Conservation (phyloP, 2,113 vertebrate species). For the Sturnira hondurensis region DNA sequence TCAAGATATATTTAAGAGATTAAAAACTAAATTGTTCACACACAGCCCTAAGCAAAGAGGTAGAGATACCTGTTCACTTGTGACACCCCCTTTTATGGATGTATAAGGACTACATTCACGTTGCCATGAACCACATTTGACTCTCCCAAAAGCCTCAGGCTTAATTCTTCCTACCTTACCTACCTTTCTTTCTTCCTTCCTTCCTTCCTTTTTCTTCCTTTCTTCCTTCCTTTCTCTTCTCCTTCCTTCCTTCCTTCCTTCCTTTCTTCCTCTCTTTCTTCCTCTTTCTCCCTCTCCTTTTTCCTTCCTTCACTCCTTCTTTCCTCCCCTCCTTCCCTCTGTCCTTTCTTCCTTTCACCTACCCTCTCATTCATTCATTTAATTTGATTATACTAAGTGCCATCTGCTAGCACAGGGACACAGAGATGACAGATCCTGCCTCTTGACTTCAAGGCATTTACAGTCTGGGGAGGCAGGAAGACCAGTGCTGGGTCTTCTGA, state of each 20-base stretch:
- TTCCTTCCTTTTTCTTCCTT: not conserved
- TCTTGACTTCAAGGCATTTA: not conserved
- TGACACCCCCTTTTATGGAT: not conserved
- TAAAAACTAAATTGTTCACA: not conserved
- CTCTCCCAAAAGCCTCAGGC: not conserved
- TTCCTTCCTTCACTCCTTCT: too few relatives aligned
- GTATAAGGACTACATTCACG: not conserved
- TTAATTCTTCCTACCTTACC: accelerated
- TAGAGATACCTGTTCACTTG: not conserved
- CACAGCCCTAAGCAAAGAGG: not conserved
- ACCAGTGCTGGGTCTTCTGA: not conserved
- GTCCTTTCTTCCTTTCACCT: not conserved
- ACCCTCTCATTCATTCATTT: not conserved
- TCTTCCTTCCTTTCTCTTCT: not conserved
- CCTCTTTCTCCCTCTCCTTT: not conserved
- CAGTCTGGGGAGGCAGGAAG: not conserved
- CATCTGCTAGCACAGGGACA: not conserved
- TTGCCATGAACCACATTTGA: not conserved
- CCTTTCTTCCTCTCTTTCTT: accelerated
- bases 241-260: accelerated
- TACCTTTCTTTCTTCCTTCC: too few relatives aligned
- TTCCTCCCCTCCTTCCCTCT: not conserved
- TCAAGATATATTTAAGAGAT: not conserved
- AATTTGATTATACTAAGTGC: not conserved
- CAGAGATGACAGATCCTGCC: not conserved